Evolutionary conservation across 2,888 invertebrate species (phyloP).

Genomic region (Lottia scabra): DNA sequence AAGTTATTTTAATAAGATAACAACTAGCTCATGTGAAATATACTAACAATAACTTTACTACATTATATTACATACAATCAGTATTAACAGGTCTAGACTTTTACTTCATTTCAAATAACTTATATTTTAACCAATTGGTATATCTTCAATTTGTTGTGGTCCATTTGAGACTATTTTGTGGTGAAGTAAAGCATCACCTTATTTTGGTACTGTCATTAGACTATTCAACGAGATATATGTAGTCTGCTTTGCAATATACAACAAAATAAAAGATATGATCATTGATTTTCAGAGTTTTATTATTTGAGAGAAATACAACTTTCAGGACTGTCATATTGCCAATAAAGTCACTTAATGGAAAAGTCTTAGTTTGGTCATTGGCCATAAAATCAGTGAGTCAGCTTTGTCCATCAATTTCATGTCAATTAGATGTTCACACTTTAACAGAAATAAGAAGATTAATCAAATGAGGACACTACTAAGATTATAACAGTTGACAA

Average conservation of each 20-base stretch:
- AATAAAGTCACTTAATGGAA: no score
- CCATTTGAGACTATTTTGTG: constrained; percentile 29
- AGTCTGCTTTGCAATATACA: constrained; percentile 44
- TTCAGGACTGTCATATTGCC: no score
- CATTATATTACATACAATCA: constrained; percentile 14
- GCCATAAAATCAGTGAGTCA: no score
- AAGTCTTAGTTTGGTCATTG: no score
- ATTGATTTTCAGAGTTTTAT: constrained; percentile 1
- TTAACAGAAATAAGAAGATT: no score
- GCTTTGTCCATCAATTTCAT: no score
- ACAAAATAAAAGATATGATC: constrained; percentile 37
- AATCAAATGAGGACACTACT: no score
- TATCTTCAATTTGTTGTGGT: constrained; percentile 18
- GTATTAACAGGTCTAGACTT: background rate
- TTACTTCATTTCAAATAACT: no score
- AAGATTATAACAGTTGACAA: no score
- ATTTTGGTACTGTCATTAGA: constrained; percentile 39
- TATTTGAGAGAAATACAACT: no score
- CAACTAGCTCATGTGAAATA: background rate
- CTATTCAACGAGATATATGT: constrained; percentile 37
- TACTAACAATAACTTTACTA: background rate
- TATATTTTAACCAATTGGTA: constrained; percentile 3
- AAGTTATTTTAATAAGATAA: background rate
- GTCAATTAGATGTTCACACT: no score
- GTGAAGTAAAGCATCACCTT: constrained; percentile 17